Evolutionary conservation across 1,140 invertebrate genomes (phyloP).

Genomic region (Mizuhopecten yessoensis): DNA sequence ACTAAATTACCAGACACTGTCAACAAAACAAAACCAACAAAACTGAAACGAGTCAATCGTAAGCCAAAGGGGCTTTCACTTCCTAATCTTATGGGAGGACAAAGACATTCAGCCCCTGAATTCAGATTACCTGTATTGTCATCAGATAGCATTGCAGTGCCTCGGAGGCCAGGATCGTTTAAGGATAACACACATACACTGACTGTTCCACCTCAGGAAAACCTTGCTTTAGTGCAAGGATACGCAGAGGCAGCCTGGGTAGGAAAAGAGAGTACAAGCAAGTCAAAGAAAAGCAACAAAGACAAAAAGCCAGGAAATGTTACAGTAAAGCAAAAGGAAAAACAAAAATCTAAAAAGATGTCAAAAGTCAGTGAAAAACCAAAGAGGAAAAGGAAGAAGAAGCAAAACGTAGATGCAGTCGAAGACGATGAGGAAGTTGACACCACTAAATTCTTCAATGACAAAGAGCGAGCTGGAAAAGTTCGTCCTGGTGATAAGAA

Average conservation of each 20-base stretch:
- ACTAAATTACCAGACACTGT: background rate
- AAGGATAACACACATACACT: background rate
- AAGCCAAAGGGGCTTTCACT: slow-evolving; percentile 1
- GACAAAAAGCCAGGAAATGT: background rate
- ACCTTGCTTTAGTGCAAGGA: background rate
- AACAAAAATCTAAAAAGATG: background rate
- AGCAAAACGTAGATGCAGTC: background rate
- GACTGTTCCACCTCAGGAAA: background rate
- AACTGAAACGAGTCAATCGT: background rate
- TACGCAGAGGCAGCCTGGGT: background rate
- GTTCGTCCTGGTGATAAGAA: background rate
- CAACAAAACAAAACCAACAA: background rate
- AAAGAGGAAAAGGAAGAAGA: background rate
- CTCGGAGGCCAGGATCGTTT: background rate
- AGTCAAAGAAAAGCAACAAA: background rate
- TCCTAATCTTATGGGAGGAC: background rate
- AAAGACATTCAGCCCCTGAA: slow-evolving; percentile 22
- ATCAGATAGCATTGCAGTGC: background rate
- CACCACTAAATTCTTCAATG: background rate
- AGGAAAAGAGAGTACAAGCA: background rate
- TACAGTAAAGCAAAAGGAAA: background rate
- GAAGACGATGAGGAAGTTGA: background rate
- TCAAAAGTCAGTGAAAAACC: background rate
- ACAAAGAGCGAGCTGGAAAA: slow-evolving; percentile 23
- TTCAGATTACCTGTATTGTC: background rate